Evolutionary conservation across 92 coral and sea anemone genomes (phyloP).

Genomic region (Bergia puertoricense): DNA sequence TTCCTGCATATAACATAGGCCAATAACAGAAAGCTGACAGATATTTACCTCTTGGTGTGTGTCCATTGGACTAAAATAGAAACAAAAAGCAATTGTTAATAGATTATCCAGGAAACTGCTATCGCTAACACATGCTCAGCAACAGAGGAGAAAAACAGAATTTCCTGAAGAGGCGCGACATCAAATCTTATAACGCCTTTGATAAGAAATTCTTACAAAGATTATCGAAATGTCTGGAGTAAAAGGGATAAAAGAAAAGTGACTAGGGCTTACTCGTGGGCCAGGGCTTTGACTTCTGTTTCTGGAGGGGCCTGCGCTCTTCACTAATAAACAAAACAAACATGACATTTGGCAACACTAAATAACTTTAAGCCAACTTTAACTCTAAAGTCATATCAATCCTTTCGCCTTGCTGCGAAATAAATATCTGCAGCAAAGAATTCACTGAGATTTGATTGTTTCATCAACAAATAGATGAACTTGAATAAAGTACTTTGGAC

Average conservation of each 20-base stretch:
- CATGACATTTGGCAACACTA: not conserved
- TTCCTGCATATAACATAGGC: not conserved
- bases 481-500: not conserved
- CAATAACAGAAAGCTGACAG: not conserved
- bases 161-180: not conserved
- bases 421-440: not conserved
- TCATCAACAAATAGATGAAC: not conserved
- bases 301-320: constrained; percentile 70
- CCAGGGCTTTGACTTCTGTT: constrained; percentile 86
- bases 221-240: not conserved
- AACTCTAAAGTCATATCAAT: not conserved
- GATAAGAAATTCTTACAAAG: no score
- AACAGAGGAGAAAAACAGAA: not conserved
- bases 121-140: not conserved
- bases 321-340: constrained; percentile 50
- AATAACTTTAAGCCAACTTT: not conserved
- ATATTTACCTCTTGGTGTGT: constrained; percentile 82
- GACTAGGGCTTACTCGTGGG: constrained; percentile 46
- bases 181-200: not conserved
- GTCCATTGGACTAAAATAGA: constrained; percentile 70
- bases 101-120: not conserved
- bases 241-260: not conserved
- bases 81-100: not conserved
- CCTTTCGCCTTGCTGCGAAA: not conserved
- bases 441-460: not conserved